Conservation (phyloP, 2,797 vertebrate species). For the Hyperoplus lanceolatus region DNA sequence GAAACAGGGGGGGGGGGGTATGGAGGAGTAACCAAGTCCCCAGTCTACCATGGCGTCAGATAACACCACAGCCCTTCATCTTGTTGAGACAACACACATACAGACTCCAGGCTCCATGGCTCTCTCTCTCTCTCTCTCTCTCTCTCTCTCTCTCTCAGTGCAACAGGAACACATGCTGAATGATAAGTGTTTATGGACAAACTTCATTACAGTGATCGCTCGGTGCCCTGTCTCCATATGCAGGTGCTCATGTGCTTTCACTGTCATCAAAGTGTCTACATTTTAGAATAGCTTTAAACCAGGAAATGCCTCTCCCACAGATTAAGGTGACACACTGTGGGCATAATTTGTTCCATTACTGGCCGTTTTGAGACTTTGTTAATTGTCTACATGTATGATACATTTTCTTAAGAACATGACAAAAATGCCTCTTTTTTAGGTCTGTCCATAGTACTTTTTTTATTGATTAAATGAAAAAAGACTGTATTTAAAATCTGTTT, state of each 20-base stretch:
- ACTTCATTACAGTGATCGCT: slow-evolving; percentile 37
- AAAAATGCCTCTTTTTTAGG: too few relatives aligned
- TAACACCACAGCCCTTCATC: slow-evolving; percentile 37
- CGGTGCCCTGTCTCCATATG: not conserved
- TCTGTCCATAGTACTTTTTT: too few relatives aligned
- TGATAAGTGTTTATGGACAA: slow-evolving; percentile 54
- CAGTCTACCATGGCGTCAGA: slow-evolving; percentile 38
- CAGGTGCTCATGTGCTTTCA: not conserved
- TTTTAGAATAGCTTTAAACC: not conserved
- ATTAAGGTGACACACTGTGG: not conserved
- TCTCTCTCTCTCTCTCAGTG: not conserved
- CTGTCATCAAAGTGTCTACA: slow-evolving; percentile 18
- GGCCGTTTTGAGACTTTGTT: too few relatives aligned
- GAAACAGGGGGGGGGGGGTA: slow-evolving; percentile 16
- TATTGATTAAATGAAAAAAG: too few relatives aligned
- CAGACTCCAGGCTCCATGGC: slow-evolving; percentile 18
- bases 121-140: not conserved
- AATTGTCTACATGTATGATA: too few relatives aligned
- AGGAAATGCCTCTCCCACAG: slow-evolving; percentile 1
- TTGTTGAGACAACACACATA: slow-evolving; percentile 54
- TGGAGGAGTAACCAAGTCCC: slow-evolving; percentile 11
- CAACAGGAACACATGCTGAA: slow-evolving; percentile 21
- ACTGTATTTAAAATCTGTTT: too few relatives aligned
- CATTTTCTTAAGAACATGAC: too few relatives aligned
- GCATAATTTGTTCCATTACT: too few relatives aligned